These are phyloP conservation scores for Hypothenemus hampei DNA, from an alignment of 1,140 invertebrate species.

Conservation along the genomic window DNA sequence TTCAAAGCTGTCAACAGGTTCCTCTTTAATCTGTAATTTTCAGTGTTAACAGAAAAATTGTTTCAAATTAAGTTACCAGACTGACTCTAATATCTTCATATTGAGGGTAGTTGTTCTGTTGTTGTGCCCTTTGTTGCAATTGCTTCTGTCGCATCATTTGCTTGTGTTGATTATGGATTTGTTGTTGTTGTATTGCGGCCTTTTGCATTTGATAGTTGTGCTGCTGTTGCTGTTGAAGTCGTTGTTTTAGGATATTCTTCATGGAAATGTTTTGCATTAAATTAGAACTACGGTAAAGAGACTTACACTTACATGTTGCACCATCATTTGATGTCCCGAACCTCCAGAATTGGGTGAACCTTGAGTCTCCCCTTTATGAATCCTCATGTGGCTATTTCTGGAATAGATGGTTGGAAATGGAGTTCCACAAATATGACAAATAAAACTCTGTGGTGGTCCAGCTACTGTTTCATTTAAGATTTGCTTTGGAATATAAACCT, in stretches of 20 bases:
- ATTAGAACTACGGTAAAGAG: too few relatives aligned
- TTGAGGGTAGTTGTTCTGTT: slow-evolving; percentile 19
- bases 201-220: slow-evolving; percentile 14
- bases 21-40: slow-evolving; percentile 37
- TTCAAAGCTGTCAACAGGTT: slow-evolving; percentile 38
- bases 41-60: background rate
- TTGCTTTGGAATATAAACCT: slow-evolving; percentile 27
- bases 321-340: slow-evolving; percentile 6
- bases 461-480: slow-evolving; percentile 23
- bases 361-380: slow-evolving; percentile 37
- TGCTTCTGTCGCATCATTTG: slow-evolving; percentile 12
- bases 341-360: background rate
- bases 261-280: too few relatives aligned
- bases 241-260: slow-evolving; percentile 20
- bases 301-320: slow-evolving; percentile 8
- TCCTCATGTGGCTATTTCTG: slow-evolving; percentile 44
- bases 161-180: slow-evolving; percentile 4
- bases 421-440: slow-evolving; percentile 41
- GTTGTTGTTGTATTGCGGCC: slow-evolving; percentile 10
- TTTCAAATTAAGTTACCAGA: background rate
- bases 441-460: slow-evolving; percentile 28
- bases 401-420: slow-evolving; percentile 43
- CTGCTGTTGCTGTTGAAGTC: slow-evolving; percentile 22
- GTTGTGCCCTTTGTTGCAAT: slow-evolving; percentile 3
- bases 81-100: slow-evolving; percentile 22